Conservation (phyloP, 2,113 vertebrate species). For the Microcebus murinus region DNA sequence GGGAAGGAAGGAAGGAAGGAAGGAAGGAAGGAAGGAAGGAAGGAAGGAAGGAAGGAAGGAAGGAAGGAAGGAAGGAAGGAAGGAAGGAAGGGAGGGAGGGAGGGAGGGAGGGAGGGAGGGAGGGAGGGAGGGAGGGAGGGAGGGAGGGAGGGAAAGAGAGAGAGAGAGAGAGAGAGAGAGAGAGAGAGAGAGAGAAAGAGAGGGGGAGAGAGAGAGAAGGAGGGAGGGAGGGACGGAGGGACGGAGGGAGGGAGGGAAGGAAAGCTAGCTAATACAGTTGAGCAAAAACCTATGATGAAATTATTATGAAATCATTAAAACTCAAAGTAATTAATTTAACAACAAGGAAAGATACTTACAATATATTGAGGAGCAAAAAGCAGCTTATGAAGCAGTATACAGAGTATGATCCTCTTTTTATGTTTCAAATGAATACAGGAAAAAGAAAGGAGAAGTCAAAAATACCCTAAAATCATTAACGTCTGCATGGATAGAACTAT, state of each 20-base stretch:
- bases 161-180: too few relatives aligned
- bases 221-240: too few relatives aligned
- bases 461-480: slow-evolving; percentile 26
- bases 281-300: slow-evolving; percentile 1
- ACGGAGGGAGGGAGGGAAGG: neutral
- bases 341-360: neutral
- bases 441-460: neutral
- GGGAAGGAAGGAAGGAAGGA: too few relatives aligned
- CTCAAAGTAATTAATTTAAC: neutral
- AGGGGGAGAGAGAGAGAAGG: too few relatives aligned
- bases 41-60: too few relatives aligned
- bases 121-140: too few relatives aligned
- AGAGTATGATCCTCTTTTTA: neutral
- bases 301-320: slow-evolving; percentile 31
- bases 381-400: neutral
- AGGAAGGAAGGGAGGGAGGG: too few relatives aligned
- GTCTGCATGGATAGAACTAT: neutral
- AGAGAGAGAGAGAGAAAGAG: too few relatives aligned
- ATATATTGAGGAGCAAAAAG: slow-evolving; percentile 5
- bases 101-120: fast-evolving
- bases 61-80: too few relatives aligned
- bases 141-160: fast-evolving
- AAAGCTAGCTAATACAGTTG: neutral
- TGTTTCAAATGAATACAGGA: slow-evolving; percentile 11
- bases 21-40: too few relatives aligned